Evolutionary conservation across 2,797 vertebrate species (phyloP).

Genomic region (Cryptoblepharus egeriae): DNA sequence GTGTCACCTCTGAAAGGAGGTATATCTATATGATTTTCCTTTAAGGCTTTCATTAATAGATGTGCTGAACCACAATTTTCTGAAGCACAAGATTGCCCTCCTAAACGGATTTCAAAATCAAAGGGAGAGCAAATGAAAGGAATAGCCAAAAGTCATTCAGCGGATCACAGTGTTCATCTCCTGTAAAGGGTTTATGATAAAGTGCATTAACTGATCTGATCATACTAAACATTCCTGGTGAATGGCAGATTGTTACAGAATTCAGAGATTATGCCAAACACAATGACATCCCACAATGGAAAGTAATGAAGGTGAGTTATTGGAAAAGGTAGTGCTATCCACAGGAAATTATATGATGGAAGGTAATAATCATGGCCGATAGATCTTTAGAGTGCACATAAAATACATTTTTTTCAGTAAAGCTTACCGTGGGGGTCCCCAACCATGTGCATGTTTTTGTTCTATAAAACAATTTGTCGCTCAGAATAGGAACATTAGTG

Average conservation of each 20-base stretch:
- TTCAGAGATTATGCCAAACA: slow-evolving; percentile 24
- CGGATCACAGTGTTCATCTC: slow-evolving; percentile 9
- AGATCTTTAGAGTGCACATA: background rate
- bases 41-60: background rate
- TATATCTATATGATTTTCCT: background rate
- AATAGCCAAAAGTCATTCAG: slow-evolving; percentile 35
- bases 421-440: no score
- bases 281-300: slow-evolving; percentile 56
- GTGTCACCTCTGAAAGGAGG: fast-evolving
- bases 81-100: slow-evolving; percentile 19
- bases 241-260: slow-evolving; percentile 60
- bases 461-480: no score
- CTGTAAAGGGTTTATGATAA: slow-evolving; percentile 50
- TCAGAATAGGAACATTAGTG: no score
- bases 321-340: slow-evolving; percentile 46
- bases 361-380: background rate
- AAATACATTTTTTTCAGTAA: background rate
- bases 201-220: slow-evolving; percentile 4
- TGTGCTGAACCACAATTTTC: background rate
- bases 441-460: no score
- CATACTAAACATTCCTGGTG: slow-evolving; percentile 37
- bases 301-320: slow-evolving; percentile 49
- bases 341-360: background rate
- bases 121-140: slow-evolving; percentile 31
- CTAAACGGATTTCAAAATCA: slow-evolving; percentile 36